These are phyloP conservation scores for Nymphalis c-album DNA, from an alignment of 2,888 invertebrate genomes.

Conservation along the genomic window DNA sequence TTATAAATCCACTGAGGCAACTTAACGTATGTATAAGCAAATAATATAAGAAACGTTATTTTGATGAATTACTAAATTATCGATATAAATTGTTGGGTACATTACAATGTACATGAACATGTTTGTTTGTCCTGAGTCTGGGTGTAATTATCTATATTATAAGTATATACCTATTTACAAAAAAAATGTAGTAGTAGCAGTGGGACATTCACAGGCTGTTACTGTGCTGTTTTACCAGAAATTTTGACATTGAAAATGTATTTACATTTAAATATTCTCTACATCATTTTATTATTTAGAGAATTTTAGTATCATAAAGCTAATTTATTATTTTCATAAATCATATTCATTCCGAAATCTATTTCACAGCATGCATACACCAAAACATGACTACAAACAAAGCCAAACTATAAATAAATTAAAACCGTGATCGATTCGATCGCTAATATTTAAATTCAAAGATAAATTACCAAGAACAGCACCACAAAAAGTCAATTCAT, in stretches of 20 bases:
- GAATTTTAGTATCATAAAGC: no score
- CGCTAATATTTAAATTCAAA: constrained; percentile 1
- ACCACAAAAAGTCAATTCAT: constrained; percentile 3
- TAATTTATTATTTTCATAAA: background rate
- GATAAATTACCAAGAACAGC: constrained; percentile 1
- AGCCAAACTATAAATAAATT: constrained; percentile 1
- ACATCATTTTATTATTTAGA: no score
- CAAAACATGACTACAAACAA: constrained; percentile 3
- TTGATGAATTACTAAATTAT: background rate
- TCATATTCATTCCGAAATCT: constrained; percentile 1
- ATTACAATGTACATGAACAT: no score
- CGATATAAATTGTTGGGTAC: no score
- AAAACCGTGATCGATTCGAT: constrained; percentile 5
- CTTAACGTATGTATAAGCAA: constrained; percentile 6
- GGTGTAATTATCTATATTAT: no score
- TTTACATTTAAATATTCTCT: no score
- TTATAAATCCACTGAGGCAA: constrained; percentile 10
- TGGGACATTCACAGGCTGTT: no score
- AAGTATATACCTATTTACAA: no score
- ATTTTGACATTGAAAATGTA: no score
- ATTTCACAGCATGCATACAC: background rate
- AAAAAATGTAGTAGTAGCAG: no score
- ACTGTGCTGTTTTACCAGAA: no score
- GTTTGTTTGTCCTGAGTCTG: no score
- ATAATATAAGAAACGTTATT: constrained; percentile 1